Evolutionary conservation across 30 jellyfish, hydroid and myxozoan species (phyloP), one percentile per base, ranked within the genome.

Genomic region (Chironex yamaguchii): DNA sequence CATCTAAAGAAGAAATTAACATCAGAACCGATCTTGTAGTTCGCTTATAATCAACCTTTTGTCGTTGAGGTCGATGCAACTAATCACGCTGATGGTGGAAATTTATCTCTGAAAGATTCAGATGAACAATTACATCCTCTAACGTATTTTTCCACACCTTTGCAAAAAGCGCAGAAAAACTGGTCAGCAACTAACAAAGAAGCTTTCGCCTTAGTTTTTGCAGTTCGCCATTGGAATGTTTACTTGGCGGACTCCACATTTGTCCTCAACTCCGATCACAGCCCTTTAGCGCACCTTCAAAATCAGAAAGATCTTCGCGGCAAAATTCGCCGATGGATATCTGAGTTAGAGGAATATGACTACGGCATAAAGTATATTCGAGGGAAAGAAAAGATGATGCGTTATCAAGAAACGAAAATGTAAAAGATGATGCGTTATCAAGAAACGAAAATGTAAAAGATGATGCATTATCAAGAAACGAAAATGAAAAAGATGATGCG

Each of bases 191-290:
- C 42, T 24, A 50, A 14, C 4, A 73, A 73, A 73, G 86, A 73
- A 73, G 86, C 86, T 1, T 73, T 32, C 50, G 75, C 86, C 51
- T 24, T 73, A 22, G 49, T 73, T 13, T 13, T 13, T n/a, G 75
- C 86, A 6, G 49, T 73, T 3, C 74, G 86, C 2, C 79, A 73
- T 49, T 73, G 86, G 86, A 74, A 49, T 14, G 86, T 73, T 31
- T 73, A 73, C 27, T 33, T 73, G 26, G 86, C 86, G 3, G 86
- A 75, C 30, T 34, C 79, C 22, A 63, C 48, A 20, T 73, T 73
- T 49, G 78, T 50, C 22, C 49, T 73, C 32, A 48, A 73, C 75
- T 73, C 86, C 50, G 79, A 73, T 22, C 86, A 73, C 24, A 73
- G 49, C 29, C 86, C 86, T 14, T 49, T 73, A 48, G 34, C 79